Percentiles rank a stretch among this genome's conserved stretches.
Conservation (phyloP, 2,888 invertebrate species). For the Drosophila anomalipes region DNA sequence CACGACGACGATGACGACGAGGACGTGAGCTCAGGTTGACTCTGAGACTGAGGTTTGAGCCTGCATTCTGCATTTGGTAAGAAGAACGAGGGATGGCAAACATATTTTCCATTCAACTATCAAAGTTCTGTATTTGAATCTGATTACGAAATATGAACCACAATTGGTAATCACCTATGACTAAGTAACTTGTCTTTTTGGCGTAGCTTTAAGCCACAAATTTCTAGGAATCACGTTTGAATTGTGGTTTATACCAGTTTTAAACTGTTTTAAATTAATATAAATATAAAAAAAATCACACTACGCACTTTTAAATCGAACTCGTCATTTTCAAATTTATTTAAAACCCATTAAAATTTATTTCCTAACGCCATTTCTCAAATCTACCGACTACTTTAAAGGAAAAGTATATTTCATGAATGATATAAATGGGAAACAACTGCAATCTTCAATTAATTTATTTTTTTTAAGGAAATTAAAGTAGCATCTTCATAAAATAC, state of each 20-base stretch:
- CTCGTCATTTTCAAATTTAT: background rate
- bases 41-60: background rate
- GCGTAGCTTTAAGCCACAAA: background rate
- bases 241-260: constrained; percentile 18
- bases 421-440: background rate
- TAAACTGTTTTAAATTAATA: background rate
- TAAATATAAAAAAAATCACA: constrained; percentile 3
- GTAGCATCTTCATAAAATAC: background rate
- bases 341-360: background rate
- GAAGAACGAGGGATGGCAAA: constrained; percentile 47
- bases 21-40: constrained; percentile 25
- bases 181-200: constrained; percentile 9
- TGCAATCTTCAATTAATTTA: background rate
- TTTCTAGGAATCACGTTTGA: constrained; percentile 16
- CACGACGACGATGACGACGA: constrained; percentile 28
- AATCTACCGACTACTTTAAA: background rate
- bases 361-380: background rate
- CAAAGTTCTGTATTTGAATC: constrained; percentile 4
- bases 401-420: background rate
- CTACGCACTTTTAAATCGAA: constrained; percentile 11
- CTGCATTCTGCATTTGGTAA: constrained; percentile 52
- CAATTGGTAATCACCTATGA: constrained; percentile 12
- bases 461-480: background rate
- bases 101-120: constrained; percentile 15
- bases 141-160: constrained; percentile 8